Evolutionary conservation across 2,113 vertebrate species (phyloP), one percentile per base, ranked within the genome.

Genomic region (Bufo bufo): DNA sequence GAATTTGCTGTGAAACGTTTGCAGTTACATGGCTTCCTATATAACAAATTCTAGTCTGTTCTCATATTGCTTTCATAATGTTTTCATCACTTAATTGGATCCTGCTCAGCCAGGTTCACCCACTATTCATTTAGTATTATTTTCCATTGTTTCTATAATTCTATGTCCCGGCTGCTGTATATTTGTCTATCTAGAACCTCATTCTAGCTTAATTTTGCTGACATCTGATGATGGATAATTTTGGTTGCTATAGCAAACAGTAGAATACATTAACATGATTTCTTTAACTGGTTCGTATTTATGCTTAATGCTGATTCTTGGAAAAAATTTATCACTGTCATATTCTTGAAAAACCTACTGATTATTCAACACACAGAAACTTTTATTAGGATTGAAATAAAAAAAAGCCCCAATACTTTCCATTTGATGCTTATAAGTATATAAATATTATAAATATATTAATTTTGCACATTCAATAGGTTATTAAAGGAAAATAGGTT

Each of bases 61-160:
- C 61, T 9, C 8, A 66, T 20, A 50, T 65, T 83, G 61, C 6
- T 65, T 66, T n/a, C 45, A 47, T 23, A 66, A 47, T 63, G 10
- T 82, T 65, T 65, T 61, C 45, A 50, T 83, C 20, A 49, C 47
- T 66, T 85, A 85, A 85, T 75, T 85, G 66, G 66, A 13, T 72
- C 63, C 65, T 9, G 6, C 20, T 50, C 16, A 85, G 49, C 16
- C 84, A 77, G 56, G 43, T 65, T 78, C 45, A 75, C 47, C 3
- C 61, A 49, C 47, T 69, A 63, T 69, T 69, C 47, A 84, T 84
- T 84, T n/a, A 71, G 49, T 13, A 50, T 52, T 79, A 52, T 66
- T 49, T 49, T 59, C 84, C 17, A 23, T 75, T 19, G 47, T 84
- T 45, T 85, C 19, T 16, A 49, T 77, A 59, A 61, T 61, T 56